Evolutionary conservation across 2,797 vertebrate genomes (phyloP), one percentile per base, ranked within the genome.

Genomic region (Hippocampus kuda): DNA sequence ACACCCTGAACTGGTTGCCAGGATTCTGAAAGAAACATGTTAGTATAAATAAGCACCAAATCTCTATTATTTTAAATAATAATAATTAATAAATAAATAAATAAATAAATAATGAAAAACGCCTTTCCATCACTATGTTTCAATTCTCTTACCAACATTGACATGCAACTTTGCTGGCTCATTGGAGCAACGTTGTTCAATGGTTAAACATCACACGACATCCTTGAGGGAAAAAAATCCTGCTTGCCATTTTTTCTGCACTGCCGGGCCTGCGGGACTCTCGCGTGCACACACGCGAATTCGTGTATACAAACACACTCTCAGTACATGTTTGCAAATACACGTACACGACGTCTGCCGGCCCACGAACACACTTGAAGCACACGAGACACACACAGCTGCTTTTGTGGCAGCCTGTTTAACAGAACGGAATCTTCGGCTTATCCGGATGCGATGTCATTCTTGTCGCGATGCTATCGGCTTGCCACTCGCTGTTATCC

Each of bases 181-280:
- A 65, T 67, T 79, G 85, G 79, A 15, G 68, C 75, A 75, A 73
- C 70, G 77, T 67, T 20, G 27, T 60, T 44, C 70, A 75, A 74
- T 65, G 75, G 71, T 75, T 83, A 72, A 74, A 81, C 72, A 87
- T 88, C 85, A 87, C 83, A 88, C 74, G 71, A 86, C 86, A 86
- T 89, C 86, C 83, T 86, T 87, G 77, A 84, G 79, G 83, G 86
- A 38, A 38, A 38, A 51, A 51, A 6, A 80, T 85, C 84, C 86
- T 86, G 81, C 85, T 87, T 89, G 86, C 81, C 81, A 68, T 88
- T 82, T 76, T 86, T 88, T 83, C 88, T 88, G 80, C 69, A 18
- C 20, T 34, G 22, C 51, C 5, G 51, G 66, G 53, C 66, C 66
- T 60, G 24, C 60, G 60, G 57, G 62, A 68, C 62, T 68, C 38